A percentile compares a stretch with the other conserved stretches of the same genome.
These are phyloP conservation scores for Hippopotamyrus pictus DNA, from an alignment of 2,797 vertebrate genomes.

Conservation along the genomic window DNA sequence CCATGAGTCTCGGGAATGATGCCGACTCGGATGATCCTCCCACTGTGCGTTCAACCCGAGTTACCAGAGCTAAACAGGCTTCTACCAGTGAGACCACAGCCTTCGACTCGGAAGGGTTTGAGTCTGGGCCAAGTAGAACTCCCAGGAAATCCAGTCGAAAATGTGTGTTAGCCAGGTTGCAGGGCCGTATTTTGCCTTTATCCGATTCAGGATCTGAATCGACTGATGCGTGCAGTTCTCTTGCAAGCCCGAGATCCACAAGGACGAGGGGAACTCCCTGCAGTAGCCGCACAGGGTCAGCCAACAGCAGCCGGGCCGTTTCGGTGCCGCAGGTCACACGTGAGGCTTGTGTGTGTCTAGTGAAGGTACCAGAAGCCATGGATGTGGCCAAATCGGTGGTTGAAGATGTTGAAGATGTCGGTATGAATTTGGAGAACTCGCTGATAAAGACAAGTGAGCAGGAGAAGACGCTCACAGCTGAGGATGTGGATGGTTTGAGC, in stretches of 20 bases:
- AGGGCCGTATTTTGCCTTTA: conserved; percentile 24
- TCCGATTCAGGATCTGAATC: conserved; percentile 48
- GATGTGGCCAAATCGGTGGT: conserved; percentile 31
- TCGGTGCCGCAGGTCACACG: conserved; percentile 15
- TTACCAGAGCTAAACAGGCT: conserved; percentile 19
- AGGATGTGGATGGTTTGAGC: background rate
- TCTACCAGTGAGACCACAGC: conserved; percentile 29
- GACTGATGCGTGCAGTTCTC: conserved; percentile 32
- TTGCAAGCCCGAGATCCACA: conserved; percentile 37
- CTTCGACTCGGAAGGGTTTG: conserved; percentile 58
- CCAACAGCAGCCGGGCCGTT: conserved; percentile 36
- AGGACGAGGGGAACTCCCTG: conserved; percentile 46
- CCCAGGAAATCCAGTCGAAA: conserved; percentile 29
- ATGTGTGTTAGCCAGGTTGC: background rate
- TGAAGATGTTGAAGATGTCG: conserved; percentile 42
- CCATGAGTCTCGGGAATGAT: conserved; percentile 43
- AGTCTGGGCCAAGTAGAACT: conserved; percentile 49
- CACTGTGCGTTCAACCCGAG: conserved; percentile 30
- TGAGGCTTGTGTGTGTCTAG: background rate
- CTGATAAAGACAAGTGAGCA: conserved; percentile 38
- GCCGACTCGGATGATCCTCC: conserved; percentile 29
- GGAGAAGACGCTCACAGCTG: conserved; percentile 27
- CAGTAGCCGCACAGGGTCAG: conserved; percentile 57
- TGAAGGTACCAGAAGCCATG: conserved; percentile 11
- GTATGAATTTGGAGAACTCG: conserved; percentile 39